Evolutionary conservation across 2,797 vertebrate species (phyloP).

Genomic region (Emydoidea blandingii): DNA sequence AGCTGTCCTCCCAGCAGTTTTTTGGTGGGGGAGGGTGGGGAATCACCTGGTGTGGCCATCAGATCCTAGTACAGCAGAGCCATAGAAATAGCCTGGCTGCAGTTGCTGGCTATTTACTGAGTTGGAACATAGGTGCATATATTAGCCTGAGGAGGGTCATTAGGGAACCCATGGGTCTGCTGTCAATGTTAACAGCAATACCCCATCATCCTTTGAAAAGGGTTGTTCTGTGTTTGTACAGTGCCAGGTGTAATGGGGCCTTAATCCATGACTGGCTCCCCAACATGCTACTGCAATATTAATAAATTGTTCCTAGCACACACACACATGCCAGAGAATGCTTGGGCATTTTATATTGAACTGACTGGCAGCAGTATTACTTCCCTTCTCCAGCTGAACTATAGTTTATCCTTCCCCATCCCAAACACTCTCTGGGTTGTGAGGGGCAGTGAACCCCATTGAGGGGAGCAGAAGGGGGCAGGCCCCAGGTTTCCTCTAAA

Average conservation of each 20-base stretch:
- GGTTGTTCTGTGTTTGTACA: background rate
- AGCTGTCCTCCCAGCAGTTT: background rate
- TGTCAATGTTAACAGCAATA: background rate
- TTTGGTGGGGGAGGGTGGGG: background rate
- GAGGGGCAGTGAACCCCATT: background rate
- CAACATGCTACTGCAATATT: background rate
- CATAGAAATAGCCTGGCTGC: background rate
- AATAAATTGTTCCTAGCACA: background rate
- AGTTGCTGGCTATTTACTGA: background rate
- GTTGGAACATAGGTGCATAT: background rate
- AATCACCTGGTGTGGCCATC: too few relatives aligned
- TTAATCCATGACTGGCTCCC: background rate
- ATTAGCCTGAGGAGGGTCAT: background rate
- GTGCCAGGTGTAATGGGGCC: background rate
- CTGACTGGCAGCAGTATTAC: background rate
- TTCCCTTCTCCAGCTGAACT: background rate
- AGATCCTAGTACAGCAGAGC: background rate
- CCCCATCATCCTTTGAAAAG: background rate
- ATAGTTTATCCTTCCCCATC: background rate
- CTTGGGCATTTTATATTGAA: background rate
- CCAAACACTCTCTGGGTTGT: background rate
- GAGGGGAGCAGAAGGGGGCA: background rate
- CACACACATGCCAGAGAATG: too few relatives aligned
- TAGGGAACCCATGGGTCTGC: background rate
- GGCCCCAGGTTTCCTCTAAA: background rate